phyloP scores from a whole-genome alignment of 2,113 vertebrate genomes.

The Polyodon spathula region DNA sequence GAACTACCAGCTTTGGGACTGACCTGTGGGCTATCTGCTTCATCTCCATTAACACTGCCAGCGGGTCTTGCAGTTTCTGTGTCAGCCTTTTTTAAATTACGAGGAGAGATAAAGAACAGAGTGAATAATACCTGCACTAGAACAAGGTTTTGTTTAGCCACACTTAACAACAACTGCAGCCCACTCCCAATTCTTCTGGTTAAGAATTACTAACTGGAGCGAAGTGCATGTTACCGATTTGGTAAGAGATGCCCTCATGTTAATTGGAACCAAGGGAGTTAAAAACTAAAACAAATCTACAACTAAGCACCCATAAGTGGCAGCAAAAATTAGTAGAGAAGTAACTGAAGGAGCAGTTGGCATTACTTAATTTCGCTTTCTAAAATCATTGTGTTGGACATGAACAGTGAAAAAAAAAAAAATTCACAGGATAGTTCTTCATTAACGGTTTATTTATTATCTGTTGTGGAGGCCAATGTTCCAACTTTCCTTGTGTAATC shows the following conservation, averaged over 20 bases:
- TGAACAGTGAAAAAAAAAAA: no score
- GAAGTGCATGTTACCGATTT: constrained; percentile 37
- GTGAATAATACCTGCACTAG: constrained; percentile 1
- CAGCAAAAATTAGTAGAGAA: constrained; percentile 11
- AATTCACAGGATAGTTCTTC: no score
- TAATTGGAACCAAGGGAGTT: constrained; percentile 42
- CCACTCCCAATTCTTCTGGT: constrained; percentile 13
- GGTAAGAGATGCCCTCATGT: constrained; percentile 37
- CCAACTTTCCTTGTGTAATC: no score
- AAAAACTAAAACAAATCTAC: constrained; percentile 29
- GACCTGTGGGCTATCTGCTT: constrained; percentile 58
- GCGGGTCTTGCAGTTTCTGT: constrained; percentile 39
- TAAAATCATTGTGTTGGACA: no score
- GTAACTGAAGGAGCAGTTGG: constrained; percentile 6
- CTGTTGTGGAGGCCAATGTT: no score
- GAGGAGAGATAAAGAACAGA: constrained; percentile 33
- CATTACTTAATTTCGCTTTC: not conserved
- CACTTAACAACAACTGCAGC: constrained; percentile 12
- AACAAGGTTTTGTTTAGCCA: not conserved
- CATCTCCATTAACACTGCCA: constrained; percentile 68
- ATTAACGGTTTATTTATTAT: no score
- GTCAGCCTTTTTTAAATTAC: constrained; percentile 51
- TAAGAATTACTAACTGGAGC: constrained; percentile 26
- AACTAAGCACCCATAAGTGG: constrained; percentile 31
- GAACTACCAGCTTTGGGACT: not conserved